These are phyloP conservation scores for Neotoma lepida DNA, from an alignment of 2,113 vertebrate genomes.

Conservation along the genomic window DNA sequence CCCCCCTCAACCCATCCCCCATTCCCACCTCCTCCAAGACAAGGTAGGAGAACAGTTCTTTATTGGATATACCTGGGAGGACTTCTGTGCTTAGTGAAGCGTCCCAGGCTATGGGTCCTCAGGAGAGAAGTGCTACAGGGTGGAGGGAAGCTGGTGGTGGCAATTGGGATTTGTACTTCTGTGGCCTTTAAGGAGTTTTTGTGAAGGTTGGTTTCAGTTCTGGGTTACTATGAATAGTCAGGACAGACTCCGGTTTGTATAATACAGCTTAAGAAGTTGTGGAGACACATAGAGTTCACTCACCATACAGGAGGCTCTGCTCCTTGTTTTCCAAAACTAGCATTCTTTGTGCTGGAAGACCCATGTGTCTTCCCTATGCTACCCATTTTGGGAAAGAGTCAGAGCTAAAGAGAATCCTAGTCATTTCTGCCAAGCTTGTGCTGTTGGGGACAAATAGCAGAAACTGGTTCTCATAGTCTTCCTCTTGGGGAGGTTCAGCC, in stretches of 20 bases:
- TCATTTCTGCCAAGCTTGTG: no score
- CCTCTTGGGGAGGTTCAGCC: rapidly evolving
- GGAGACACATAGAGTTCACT: not conserved
- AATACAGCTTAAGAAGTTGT: rapidly evolving
- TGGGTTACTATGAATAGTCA: not conserved
- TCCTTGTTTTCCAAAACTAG: not conserved
- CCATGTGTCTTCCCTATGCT: rapidly evolving
- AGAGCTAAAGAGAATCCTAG: not conserved
- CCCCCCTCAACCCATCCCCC: no score
- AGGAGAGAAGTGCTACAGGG: not conserved
- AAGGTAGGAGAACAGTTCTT: not conserved
- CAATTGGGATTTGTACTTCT: not conserved
- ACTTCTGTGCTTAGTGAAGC: not conserved
- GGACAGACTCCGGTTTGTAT: not conserved
- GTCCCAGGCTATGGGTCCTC: rapidly evolving
- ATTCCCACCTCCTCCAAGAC: no score
- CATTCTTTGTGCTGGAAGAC: not conserved
- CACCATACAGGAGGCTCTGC: rapidly evolving
- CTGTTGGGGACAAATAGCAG: not conserved
- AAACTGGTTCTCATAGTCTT: rapidly evolving
- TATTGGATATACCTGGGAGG: rapidly evolving
- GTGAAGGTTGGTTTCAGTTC: not conserved
- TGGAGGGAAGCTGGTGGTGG: not conserved
- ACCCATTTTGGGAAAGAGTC: not conserved
- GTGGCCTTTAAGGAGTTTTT: not conserved